phyloP scores from a whole-genome alignment of 2,888 invertebrate species.

The Hyposoter didymator region DNA sequence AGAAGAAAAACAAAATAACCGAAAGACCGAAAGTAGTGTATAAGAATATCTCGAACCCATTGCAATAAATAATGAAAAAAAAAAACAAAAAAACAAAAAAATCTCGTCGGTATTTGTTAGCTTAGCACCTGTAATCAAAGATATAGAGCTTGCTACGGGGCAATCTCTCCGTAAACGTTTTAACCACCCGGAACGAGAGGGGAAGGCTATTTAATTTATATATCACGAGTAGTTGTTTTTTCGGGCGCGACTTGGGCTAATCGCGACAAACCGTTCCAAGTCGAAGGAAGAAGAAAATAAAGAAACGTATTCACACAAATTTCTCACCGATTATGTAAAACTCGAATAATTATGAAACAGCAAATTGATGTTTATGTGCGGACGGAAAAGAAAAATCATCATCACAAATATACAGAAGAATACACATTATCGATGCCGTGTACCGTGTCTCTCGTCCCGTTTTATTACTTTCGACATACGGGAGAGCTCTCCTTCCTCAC shows the following conservation, averaged over 20 bases:
- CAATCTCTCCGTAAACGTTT: constrained; percentile 66
- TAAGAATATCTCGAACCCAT: constrained; percentile 71
- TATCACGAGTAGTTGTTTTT: constrained; percentile 63
- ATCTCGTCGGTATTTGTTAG: constrained; percentile 72
- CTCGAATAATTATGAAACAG: constrained; percentile 57
- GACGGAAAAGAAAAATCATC: constrained; percentile 36
- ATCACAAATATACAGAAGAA: constrained; percentile 38
- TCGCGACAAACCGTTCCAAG: constrained; percentile 31
- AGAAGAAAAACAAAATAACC: constrained; percentile 60
- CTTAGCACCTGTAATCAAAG: constrained; percentile 72
- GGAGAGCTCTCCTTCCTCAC: constrained; percentile 64
- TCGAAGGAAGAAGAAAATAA: constrained; percentile 20
- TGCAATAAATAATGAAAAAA: constrained; percentile 68
- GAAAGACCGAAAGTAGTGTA: constrained; percentile 63
- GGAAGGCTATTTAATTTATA: constrained; percentile 66
- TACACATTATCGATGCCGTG: constrained; percentile 43
- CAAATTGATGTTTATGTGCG: constrained; percentile 54
- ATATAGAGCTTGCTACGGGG: constrained; percentile 70
- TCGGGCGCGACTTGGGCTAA: constrained; percentile 58
- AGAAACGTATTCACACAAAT: constrained; percentile 22
- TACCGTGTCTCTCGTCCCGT: constrained; percentile 56
- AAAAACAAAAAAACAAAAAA: constrained; percentile 56
- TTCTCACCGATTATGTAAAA: constrained; percentile 61
- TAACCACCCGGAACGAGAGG: constrained; percentile 44
- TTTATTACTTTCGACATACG: constrained; percentile 66